Conservation (phyloP, 1,140 invertebrate genomes). For the Pseudomyrmex dendroicus region DNA sequence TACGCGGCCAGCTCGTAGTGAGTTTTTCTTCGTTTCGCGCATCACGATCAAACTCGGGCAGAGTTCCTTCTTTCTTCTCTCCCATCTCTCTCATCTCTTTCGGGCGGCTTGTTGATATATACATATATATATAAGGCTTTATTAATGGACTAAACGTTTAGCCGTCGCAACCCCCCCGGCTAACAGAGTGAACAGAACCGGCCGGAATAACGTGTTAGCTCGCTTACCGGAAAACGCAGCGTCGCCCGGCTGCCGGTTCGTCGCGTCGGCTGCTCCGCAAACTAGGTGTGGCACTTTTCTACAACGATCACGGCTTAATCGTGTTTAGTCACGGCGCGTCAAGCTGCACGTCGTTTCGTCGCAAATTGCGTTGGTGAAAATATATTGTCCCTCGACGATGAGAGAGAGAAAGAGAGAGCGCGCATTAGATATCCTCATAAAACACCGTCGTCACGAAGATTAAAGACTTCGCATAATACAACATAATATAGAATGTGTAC, state of each 20-base stretch:
- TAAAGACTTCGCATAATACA: neutral
- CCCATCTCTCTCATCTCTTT: slow-evolving; percentile 7
- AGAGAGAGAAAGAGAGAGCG: neutral
- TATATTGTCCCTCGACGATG: neutral
- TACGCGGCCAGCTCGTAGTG: neutral
- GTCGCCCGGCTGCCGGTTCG: neutral
- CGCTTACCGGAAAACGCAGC: slow-evolving; percentile 60
- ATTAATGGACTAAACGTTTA: slow-evolving; percentile 67
- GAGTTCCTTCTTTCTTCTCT: neutral
- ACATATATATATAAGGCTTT: slow-evolving; percentile 51
- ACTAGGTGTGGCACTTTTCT: slow-evolving; percentile 68
- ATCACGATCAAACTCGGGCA: slow-evolving; percentile 24
- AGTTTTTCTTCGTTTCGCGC: slow-evolving; percentile 20
- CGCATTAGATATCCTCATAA: neutral
- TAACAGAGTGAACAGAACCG: slow-evolving; percentile 54
- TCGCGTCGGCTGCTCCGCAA: slow-evolving; percentile 17
- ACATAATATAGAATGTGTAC: neutral
- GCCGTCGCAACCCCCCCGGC: slow-evolving; percentile 37
- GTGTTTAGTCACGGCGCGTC: slow-evolving; percentile 62
- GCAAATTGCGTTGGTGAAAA: slow-evolving; percentile 53
- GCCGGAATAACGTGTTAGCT: slow-evolving; percentile 59
- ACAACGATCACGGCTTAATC: slow-evolving; percentile 67
- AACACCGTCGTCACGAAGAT: slow-evolving; percentile 5
- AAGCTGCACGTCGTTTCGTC: slow-evolving; percentile 56
- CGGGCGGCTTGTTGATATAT: neutral